Percentiles rank a stretch among this genome's conserved stretches.
Evolutionary conservation across 1,140 invertebrate species (phyloP).

Genomic region (Cyclina sinensis): DNA sequence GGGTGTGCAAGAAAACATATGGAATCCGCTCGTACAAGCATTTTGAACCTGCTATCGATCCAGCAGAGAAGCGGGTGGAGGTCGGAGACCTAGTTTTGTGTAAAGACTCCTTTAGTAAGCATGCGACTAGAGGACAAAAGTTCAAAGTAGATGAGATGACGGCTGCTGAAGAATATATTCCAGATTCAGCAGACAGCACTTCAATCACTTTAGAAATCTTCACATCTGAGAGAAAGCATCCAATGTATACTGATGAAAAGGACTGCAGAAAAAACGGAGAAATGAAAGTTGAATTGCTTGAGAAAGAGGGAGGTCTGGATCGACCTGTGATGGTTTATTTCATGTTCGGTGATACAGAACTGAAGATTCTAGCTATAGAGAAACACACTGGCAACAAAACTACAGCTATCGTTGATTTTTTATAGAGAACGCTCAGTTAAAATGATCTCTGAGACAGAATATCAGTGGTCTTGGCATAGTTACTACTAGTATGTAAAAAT

Average conservation of each 20-base stretch:
- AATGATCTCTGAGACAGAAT: no score
- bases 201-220: background rate
- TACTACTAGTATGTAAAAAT: no score
- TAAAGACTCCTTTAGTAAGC: conserved; percentile 5
- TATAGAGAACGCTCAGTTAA: no score
- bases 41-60: background rate
- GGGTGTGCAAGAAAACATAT: conserved; percentile 42
- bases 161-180: background rate
- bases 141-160: background rate
- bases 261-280: background rate
- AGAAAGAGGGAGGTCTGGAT: background rate
- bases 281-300: conserved; percentile 5
- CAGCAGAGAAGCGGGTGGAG: background rate
- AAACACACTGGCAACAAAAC: background rate
- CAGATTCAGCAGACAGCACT: background rate
- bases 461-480: no score
- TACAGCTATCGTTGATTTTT: no score
- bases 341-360: conserved; percentile 45
- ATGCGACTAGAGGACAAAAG: conserved; percentile 11
- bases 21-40: background rate
- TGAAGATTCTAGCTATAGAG: background rate
- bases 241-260: background rate
- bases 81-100: background rate
- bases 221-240: background rate
- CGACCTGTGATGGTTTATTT: background rate